phyloP scores from a whole-genome alignment of 2,888 invertebrate species.

The Lottia gigantea region DNA sequence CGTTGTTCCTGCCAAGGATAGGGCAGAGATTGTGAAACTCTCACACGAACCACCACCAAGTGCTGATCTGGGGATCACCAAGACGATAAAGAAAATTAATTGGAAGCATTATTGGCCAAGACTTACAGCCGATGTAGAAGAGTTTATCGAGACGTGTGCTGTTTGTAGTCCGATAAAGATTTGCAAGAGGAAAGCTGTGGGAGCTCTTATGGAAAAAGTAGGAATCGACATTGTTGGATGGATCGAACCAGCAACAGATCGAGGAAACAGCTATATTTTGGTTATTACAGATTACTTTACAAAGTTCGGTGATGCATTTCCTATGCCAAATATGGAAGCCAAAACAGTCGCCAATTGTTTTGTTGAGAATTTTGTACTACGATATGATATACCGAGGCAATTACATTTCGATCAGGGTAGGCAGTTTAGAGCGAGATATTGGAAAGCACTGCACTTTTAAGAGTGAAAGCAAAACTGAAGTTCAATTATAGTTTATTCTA shows the following conservation, averaged over 20 bases:
- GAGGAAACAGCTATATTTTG: conserved; percentile 28
- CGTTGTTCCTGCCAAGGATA: neutral
- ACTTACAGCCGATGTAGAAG: conserved; percentile 12
- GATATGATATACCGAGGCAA: conserved; percentile 28
- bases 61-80: neutral
- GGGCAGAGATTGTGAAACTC: neutral
- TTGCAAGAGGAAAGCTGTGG: neutral
- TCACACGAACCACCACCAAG: neutral
- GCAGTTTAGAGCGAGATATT: too few species aligned
- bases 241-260: conserved; percentile 24
- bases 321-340: conserved; percentile 31
- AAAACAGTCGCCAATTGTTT: conserved; percentile 27
- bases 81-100: neutral
- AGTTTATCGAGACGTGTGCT: conserved; percentile 13
- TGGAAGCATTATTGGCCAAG: conserved; percentile 16
- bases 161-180: neutral
- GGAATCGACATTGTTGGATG: conserved; percentile 27
- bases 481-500: too few species aligned
- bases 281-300: conserved; percentile 34
- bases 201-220: conserved; percentile 29
- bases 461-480: too few species aligned
- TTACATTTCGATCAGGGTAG: conserved; percentile 31
- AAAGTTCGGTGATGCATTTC: conserved; percentile 23
- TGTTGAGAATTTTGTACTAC: conserved; percentile 20
- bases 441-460: too few species aligned